These are phyloP conservation scores for Oncopeltus fasciatus DNA, from an alignment of 1,140 invertebrate species.

Conservation along the genomic window DNA sequence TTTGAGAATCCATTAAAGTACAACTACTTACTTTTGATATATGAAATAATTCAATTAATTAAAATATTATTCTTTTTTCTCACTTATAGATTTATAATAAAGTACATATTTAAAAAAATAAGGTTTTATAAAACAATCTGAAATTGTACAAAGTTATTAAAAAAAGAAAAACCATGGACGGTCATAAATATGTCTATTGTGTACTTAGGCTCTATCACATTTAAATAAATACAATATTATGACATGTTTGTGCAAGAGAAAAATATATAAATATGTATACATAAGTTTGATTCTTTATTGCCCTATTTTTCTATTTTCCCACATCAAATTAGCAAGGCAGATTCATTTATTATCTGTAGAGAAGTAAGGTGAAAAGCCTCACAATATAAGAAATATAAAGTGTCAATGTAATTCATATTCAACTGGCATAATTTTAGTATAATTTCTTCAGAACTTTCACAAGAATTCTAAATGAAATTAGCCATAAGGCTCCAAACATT, in stretches of 20 bases:
- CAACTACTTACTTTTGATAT: conserved; percentile 6
- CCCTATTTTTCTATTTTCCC: too few species aligned
- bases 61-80: conserved; percentile 10
- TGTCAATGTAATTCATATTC: too few species aligned
- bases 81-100: conserved; percentile 8
- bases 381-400: too few species aligned
- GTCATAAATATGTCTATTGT: conserved; percentile 17
- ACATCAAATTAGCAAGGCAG: too few species aligned
- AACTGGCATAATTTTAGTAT: too few species aligned
- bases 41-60: conserved; percentile 5
- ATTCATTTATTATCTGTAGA: too few species aligned
- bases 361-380: too few species aligned
- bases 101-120: too few species aligned
- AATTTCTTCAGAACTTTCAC: too few species aligned
- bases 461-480: too few species aligned
- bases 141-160: conserved; percentile 18
- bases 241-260: conserved; percentile 19
- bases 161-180: conserved; percentile 13
- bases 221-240: conserved; percentile 17
- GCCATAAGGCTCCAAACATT: too few species aligned
- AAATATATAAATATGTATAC: conserved; percentile 11
- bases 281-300: too few species aligned
- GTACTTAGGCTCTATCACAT: conserved; percentile 17
- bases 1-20: conserved; percentile 10
- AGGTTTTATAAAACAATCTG: conserved; percentile 10